Evolutionary conservation across 2,888 invertebrate species (phyloP), one percentile per base, ranked within the genome.

Genomic region (Taphrorychus bicolor): DNA sequence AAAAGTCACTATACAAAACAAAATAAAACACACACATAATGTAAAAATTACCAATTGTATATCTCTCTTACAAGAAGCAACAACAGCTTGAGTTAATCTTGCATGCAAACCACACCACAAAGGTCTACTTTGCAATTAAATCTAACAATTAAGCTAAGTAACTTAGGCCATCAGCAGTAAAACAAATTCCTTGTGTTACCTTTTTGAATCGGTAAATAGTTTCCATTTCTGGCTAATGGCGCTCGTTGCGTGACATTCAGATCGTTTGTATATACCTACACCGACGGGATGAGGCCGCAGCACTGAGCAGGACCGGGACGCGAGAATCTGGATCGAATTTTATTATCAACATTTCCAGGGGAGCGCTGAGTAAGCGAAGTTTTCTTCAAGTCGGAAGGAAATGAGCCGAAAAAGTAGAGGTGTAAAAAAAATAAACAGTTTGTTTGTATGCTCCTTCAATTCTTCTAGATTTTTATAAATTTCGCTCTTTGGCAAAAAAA

Each of bases 201-300:
- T 82, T 82, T 80, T 81, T 82, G 74, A 82, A 78, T 70, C 79
- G 79, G 78, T 76, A 80, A 79, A 81, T 79, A 79, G 77, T 81
- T 79, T 82, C 81, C 82, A 82, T 82, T 80, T 80, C 74, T 78
- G 77, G 75, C 76, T 76, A 79, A 78, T 77, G 76, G 77, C 76
- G 76, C 75, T 73, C 73, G 75, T 79, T 76, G 79, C 79, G 78
- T 80, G 80, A 79, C 52, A 52, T 52, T 18, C 19, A 57, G 41
- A 57, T 18, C 19, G 41, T 57, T 57, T 40, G 19, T 21, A 41
- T 7, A n/a, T 14, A 9, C 17, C 17, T 5, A 49, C 4, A 54
- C 54, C 5, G 48, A 14, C 48, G 16, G 48, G 48, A 48, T 16
- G 16, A 18, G 21, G 21, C 52, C 22, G 52, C 52, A 52, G 19